A percentile compares a stretch with the other conserved stretches of the same genome.
phyloP scores from a whole-genome alignment of 1,140 invertebrate genomes.

The Cyphomyrmex costatus region DNA sequence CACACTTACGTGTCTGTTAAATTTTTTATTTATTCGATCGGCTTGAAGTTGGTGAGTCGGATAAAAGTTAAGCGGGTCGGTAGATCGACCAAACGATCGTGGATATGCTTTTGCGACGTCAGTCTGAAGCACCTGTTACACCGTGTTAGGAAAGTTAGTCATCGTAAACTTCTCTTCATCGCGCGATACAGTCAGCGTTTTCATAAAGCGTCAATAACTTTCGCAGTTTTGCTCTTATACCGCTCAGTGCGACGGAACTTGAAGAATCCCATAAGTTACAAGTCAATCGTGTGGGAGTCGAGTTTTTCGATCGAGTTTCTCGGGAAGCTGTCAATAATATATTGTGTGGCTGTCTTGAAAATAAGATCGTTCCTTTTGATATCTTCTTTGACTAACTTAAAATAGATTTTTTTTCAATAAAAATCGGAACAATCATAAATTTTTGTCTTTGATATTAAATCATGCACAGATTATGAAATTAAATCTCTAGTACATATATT shows the following conservation, averaged over 20 bases:
- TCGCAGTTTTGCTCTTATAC: constrained; percentile 37
- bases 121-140: constrained; percentile 33
- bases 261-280: constrained; percentile 12
- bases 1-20: background rate
- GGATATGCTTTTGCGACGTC: constrained; percentile 4
- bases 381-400: background rate
- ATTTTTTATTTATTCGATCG: constrained; percentile 27
- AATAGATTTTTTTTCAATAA: background rate
- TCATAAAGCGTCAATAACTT: constrained; percentile 65
- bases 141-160: constrained; percentile 35
- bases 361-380: background rate
- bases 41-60: constrained; percentile 1
- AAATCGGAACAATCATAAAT: background rate
- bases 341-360: background rate
- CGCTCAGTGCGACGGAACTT: constrained; percentile 1
- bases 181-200: constrained; percentile 28
- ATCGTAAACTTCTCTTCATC: constrained; percentile 38
- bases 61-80: constrained; percentile 29
- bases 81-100: background rate
- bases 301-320: constrained; percentile 4
- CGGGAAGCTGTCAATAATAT: constrained; percentile 30
- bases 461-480: background rate
- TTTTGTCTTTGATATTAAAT: background rate
- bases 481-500: background rate
- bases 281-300: background rate